Base-by-base conservation (phyloP, 1,140 invertebrate species). In the Rhizoglyphus robini region DNA sequence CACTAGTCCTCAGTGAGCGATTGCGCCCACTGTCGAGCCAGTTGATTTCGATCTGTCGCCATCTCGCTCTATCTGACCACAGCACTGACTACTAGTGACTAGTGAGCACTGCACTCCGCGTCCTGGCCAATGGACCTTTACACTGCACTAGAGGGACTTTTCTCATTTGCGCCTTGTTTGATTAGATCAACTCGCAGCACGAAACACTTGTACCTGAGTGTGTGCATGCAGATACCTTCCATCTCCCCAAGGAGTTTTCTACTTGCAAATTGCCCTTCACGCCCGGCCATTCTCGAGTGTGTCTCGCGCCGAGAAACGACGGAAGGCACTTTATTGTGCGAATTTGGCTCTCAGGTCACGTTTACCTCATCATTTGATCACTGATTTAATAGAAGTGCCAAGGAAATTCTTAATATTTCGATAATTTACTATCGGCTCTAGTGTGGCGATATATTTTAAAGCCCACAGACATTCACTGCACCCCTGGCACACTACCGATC, bases 311-410 rank as follows among this genome's bases (percentile, higher is more conserved):
- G n/a, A n/a, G n/a, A n/a, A 41, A 41, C 18, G 47, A 20, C 47
- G 47, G n/a, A 5, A 49, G 47, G 5, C 27, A n/a, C 27, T 23
- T 60, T 60, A 3, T 60, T 60, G 13, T 5, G 30, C 29, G 15
- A 11, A 29, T 32, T 60, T 60, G 15, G 30, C 58, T 60, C 58
- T 34, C 58, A 41, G 27, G 30, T 60, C 58, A 60, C 58, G 58
- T 60, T 60, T 60, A 60, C 58, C 58, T 60, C 58, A 32, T 60
- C 58, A 60, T 32, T 60, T 32, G 15, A 60, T 60, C 58, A 60
- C 18, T 54, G 51, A 54, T 54, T 54, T 54, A 54, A 54, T 54
- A 32, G 51, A 25, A 27, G 29, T n/a, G 5, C 15, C 15, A 34
- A 30, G 58, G 13, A 60, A 60, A 60, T 32, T 60, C 58, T 30